phyloP scores from a whole-genome alignment of 2,113 vertebrate species.

The Ursus arctos region DNA sequence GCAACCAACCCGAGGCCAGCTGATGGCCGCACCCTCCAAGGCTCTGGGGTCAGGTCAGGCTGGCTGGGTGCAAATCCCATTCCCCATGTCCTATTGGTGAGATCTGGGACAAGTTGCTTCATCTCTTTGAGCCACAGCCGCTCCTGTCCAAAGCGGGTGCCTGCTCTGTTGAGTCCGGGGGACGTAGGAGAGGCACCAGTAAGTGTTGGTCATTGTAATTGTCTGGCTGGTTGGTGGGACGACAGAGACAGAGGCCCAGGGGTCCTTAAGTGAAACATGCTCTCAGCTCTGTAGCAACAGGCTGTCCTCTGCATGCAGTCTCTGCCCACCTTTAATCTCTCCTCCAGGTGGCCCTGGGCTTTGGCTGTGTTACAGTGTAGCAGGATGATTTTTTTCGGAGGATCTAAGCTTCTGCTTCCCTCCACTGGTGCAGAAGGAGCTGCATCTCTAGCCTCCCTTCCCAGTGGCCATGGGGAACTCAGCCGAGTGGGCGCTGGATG shows the following conservation, averaged over 20 bases:
- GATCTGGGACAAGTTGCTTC: neutral
- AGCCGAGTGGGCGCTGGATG: neutral
- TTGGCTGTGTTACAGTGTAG: neutral
- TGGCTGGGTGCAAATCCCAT: neutral
- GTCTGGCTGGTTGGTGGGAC: neutral
- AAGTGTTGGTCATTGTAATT: rapidly evolving
- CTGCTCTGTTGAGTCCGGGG: neutral
- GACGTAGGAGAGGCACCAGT: rapidly evolving
- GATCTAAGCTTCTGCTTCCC: neutral
- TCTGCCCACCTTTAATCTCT: neutral
- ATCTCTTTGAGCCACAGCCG: neutral
- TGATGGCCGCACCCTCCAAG: rapidly evolving
- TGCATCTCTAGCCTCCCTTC: neutral
- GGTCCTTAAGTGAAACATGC: rapidly evolving
- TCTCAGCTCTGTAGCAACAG: neutral
- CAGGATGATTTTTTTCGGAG: neutral
- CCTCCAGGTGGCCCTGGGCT: neutral
- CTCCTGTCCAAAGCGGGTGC: neutral
- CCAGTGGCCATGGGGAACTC: neutral
- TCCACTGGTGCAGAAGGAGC: too few species aligned
- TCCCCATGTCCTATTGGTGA: neutral
- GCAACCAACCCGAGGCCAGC: too few species aligned
- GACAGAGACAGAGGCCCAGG: neutral
- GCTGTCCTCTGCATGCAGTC: neutral
- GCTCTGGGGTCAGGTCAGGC: neutral